phyloP scores from a whole-genome alignment of 1,140 invertebrate species.

The Ceratina australensis region DNA sequence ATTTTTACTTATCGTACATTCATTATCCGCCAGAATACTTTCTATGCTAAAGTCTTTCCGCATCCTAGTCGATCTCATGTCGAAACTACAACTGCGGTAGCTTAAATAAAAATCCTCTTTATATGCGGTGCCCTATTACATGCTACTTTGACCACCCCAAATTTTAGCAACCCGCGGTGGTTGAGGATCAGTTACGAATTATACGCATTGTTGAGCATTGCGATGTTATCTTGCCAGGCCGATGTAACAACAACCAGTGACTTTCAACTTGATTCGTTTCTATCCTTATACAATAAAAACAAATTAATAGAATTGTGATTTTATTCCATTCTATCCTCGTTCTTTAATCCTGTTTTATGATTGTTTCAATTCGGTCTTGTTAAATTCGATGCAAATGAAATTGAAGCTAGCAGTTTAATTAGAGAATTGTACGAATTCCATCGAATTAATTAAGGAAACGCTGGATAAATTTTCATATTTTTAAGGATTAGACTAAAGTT shows the following conservation, averaged over 20 bases:
- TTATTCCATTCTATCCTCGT: neutral
- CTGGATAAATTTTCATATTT: no score
- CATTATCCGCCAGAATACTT: conserved; percentile 53
- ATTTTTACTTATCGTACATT: neutral
- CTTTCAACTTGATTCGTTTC: conserved; percentile 23
- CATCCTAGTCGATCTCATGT: conserved; percentile 6
- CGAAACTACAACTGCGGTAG: conserved; percentile 24
- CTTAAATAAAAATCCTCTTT: conserved; percentile 35
- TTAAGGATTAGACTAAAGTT: no score
- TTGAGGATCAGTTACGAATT: conserved; percentile 69
- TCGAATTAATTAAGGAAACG: no score
- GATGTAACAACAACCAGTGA: conserved; percentile 19
- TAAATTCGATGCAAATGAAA: no score
- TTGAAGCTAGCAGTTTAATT: no score
- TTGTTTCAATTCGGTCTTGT: no score
- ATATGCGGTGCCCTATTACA: conserved; percentile 29
- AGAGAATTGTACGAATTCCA: no score
- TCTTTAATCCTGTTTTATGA: neutral
- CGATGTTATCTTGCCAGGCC: conserved; percentile 73
- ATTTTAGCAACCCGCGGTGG: conserved; percentile 15
- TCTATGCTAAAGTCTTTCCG: conserved; percentile 71
- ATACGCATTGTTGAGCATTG: conserved; percentile 75
- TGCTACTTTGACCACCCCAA: conserved; percentile 23
- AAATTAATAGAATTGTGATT: neutral
- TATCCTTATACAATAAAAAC: neutral